Base-by-base conservation (phyloP, 2,888 invertebrate species). In the Ganaspis brasiliensis region DNA sequence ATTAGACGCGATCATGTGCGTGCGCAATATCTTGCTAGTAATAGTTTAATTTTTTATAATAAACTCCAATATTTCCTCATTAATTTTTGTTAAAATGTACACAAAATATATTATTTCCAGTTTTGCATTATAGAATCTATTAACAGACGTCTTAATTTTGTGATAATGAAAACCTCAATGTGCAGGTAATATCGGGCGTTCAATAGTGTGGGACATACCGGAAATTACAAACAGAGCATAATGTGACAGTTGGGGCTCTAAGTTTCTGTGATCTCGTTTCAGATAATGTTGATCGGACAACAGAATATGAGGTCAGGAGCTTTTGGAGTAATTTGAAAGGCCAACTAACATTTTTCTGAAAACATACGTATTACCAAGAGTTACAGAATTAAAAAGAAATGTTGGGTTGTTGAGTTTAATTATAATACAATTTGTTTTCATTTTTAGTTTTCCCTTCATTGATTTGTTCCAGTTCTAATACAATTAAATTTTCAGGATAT, bases 301-400 rank as follows among this genome's bases (percentile, higher is more conserved):
- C n/a, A n/a, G n/a, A n/a, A n/a, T n/a, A 75, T 26, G 72, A 77
- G 75, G 75, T 79, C 77, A 71, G 24, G 75, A 71, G 79, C 75
- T 37, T 75, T 79, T 75, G 12, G 16, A 12, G 74, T 80, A 83
- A 84, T 81, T 84, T 73, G 72, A 79, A 72, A n/a, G 12, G 63
- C 1, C 63, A 61, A 37, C 6, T 12, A 10, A 40, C n/a, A 61
- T 12, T 71, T 71, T 45, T 71, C 49, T 26, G 1, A 21, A 16
- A 49, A 14, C 71, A n/a, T n/a, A n/a, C n/a, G n/a, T n/a, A n/a
- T n/a, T 6, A 61, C 21, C 19, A 19, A 26, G 16, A 61, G 9
- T 1, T 10, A 61, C 10, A 61, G 9, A 12, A 14, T 26, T n/a
- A 61, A 61, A 35, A 35, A 35, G 5, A 35, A 35, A 35, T 35